These are phyloP conservation scores for Trissolcus japonicus DNA, from an alignment of 2,888 invertebrate species.

Conservation along the genomic window DNA sequence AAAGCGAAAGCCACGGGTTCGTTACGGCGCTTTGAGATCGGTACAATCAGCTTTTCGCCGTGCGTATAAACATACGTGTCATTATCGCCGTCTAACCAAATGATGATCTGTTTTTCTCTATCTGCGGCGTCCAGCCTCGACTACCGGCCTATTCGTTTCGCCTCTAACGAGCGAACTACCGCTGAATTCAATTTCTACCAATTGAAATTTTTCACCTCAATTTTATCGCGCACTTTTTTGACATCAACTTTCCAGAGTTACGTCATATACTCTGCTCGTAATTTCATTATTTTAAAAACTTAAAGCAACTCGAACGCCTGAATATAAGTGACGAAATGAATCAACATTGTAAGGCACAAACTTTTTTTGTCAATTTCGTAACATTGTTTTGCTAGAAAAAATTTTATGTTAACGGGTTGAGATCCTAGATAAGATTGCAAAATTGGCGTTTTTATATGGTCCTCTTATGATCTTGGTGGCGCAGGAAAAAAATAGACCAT, in stretches of 20 bases:
- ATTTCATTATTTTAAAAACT: too few relatives aligned
- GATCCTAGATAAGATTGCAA: too few relatives aligned
- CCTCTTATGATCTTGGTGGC: too few relatives aligned
- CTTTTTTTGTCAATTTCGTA: too few relatives aligned
- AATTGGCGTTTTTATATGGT: too few relatives aligned
- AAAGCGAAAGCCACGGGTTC: slow-evolving; percentile 47
- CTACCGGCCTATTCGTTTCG: slow-evolving; percentile 34
- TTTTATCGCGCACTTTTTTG: too few relatives aligned
- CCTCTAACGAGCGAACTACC: not conserved
- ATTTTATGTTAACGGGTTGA: slow-evolving; percentile 6
- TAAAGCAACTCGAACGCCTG: too few relatives aligned
- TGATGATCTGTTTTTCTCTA: slow-evolving; percentile 42
- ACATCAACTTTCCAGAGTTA: too few relatives aligned
- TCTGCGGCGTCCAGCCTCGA: slow-evolving; percentile 11
- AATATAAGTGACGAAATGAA: too few relatives aligned
- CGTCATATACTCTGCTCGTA: too few relatives aligned
- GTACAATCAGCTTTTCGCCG: slow-evolving; percentile 43
- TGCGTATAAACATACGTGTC: slow-evolving; percentile 37
- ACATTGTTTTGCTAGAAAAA: not conserved
- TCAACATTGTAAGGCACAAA: too few relatives aligned
- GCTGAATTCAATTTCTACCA: slow-evolving; percentile 10
- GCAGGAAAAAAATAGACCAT: too few relatives aligned
- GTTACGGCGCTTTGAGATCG: slow-evolving; percentile 40
- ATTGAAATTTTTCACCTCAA: slow-evolving; percentile 4
- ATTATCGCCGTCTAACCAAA: slow-evolving; percentile 29